Base-by-base conservation (phyloP, 2,888 invertebrate genomes). In the Odontothrips loti region DNA sequence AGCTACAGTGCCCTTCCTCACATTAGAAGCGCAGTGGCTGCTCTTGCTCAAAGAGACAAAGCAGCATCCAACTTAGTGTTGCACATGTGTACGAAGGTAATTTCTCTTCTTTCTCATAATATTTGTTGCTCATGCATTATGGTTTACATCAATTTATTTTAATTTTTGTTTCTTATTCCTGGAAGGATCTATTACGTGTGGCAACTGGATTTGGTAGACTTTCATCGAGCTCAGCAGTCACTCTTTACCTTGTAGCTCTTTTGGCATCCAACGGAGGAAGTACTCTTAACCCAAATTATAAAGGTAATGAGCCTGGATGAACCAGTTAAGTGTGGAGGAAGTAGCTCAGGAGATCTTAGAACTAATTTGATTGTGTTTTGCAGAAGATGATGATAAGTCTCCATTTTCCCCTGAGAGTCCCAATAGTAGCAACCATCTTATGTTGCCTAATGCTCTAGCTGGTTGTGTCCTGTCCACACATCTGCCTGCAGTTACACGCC, bases 391-490 rank as follows among this genome's bases (percentile, higher is more conserved):
- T 11, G 68, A 75, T 12, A 75, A 75, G 23, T 75, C 68, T 75
- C 10, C 27, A 12, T 75, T 75, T 75, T 75, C 68, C n/a, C 68
- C 68, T 23, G 68, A 75, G 27, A 81, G 48, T 27, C 80, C 80
- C 29, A 47, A 34, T 75, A 79, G 84, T 47, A 81, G 87, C 63
- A 75, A 75, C 68, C 89, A 89, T 1, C 86, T 91, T 75, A 89
- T 90, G 81, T 86, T 92, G 78, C 89, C 91, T 63, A 91, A 92
- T 86, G 90, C 91, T 9, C 85, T 92, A 80, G 89, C 91, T 8
- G 90, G 91, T 0, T 91, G 90, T 86, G 88, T 91, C 17, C 86
- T 92, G 82, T 91, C 91, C 0, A 87, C 88, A 29, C 87, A 88
- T 80, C 87, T 91, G n/a, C 87, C 88, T 78, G 86, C 88, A 20